phyloP scores from a whole-genome alignment of 2,888 invertebrate species.

The Calameuta idolon region DNA sequence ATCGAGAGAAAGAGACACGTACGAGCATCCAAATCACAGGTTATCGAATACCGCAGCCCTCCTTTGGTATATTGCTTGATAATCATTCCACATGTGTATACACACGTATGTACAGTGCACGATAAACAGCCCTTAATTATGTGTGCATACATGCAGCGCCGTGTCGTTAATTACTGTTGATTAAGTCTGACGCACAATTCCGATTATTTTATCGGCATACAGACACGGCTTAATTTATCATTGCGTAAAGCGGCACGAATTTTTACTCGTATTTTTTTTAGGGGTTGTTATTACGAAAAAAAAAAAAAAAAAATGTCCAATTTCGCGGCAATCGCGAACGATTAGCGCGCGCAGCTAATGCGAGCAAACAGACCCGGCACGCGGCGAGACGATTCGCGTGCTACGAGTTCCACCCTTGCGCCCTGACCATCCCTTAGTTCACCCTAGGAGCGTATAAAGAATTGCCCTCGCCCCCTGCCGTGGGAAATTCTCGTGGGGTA shows the following conservation, averaged over 20 bases:
- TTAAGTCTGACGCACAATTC: no score
- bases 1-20: slow-evolving; percentile 28
- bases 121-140: no score
- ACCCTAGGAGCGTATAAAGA: slow-evolving; percentile 36
- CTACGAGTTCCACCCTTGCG: slow-evolving; percentile 38
- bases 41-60: slow-evolving; percentile 35
- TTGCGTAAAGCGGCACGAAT: no score
- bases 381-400: slow-evolving; percentile 44
- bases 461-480: slow-evolving; percentile 39
- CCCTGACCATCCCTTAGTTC: slow-evolving; percentile 34
- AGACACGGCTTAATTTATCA: no score
- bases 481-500: slow-evolving; percentile 54
- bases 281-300: no score
- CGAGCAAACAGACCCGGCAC: slow-evolving; percentile 43
- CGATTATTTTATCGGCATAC: no score
- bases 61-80: background rate
- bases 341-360: slow-evolving; percentile 56
- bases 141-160: no score
- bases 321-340: slow-evolving; percentile 60
- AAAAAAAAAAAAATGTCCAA: slow-evolving; percentile 30
- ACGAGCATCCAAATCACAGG: slow-evolving; percentile 50
- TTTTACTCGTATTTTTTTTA: no score
- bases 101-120: no score
- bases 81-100: background rate
- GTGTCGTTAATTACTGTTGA: no score